A percentile compares a stretch with the other conserved stretches of the same genome.
phyloP scores from a whole-genome alignment of 2,797 vertebrate species.

The Eulemur albifrons region DNA sequence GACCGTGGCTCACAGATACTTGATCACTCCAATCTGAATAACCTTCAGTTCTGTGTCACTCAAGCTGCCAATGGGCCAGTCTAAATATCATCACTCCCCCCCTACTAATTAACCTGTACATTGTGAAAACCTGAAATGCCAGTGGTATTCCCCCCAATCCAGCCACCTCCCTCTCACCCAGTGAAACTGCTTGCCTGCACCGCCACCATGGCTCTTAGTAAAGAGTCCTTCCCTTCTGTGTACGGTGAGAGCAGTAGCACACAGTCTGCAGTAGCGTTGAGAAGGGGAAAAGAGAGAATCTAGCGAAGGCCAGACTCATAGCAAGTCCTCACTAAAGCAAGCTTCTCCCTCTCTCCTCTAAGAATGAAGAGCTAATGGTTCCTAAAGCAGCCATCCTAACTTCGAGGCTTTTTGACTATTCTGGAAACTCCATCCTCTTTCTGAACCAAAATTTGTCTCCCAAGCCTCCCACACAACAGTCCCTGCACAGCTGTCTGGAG shows the following conservation, averaged over 20 bases:
- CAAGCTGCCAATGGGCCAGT: not conserved
- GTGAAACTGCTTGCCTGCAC: not conserved
- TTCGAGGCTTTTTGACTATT: not conserved
- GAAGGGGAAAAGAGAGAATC: not conserved
- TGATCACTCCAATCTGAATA: not conserved
- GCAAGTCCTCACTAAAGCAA: not conserved
- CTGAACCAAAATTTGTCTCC: not conserved
- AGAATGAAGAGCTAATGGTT: not conserved
- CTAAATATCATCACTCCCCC: not conserved
- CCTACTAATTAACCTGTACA: not conserved
- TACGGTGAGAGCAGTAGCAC: not conserved
- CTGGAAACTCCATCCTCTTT: not conserved
- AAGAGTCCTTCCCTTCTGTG: not conserved
- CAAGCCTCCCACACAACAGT: not conserved
- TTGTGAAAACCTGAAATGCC: not conserved
- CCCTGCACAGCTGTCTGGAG: not conserved
- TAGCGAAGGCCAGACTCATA: not conserved
- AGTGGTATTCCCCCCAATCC: not conserved
- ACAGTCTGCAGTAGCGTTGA: not conserved
- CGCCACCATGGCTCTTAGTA: not conserved
- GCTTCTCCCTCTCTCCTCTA: not conserved
- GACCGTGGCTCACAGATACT: not conserved
- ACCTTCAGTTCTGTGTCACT: not conserved
- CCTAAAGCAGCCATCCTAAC: not conserved
- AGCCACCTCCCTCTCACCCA: not conserved